These are phyloP conservation scores for Leptobrachium ailaonicum DNA, from an alignment of 2,113 vertebrate species.

Conservation along the genomic window DNA sequence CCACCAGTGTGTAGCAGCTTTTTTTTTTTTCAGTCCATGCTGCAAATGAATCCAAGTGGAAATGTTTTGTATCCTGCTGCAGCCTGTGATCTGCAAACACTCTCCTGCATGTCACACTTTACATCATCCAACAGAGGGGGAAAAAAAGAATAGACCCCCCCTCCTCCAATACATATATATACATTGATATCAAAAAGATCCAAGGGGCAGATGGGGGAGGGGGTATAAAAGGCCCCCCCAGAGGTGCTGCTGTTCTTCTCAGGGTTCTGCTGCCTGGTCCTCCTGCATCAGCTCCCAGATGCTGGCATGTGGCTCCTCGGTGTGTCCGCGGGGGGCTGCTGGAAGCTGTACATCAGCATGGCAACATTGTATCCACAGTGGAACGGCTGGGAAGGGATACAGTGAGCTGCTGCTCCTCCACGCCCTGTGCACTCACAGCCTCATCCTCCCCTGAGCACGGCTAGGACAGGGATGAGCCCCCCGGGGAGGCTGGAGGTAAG, in stretches of 20 bases:
- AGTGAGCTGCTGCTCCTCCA: not conserved
- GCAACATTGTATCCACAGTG: conserved; percentile 23
- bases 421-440: conserved; percentile 29
- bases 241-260: not conserved
- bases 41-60: conserved; percentile 12
- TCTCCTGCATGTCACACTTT: conserved; percentile 30
- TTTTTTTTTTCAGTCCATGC: conserved; percentile 8
- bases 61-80: not conserved
- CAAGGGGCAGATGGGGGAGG: not conserved
- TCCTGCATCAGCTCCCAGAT: not conserved
- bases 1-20: not conserved
- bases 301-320: not conserved
- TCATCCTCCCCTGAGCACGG: conserved; percentile 9
- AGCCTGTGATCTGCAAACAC: not conserved
- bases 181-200: not conserved
- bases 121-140: not conserved
- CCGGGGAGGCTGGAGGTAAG: not conserved
- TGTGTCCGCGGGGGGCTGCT: not conserved
- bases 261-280: not conserved
- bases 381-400: conserved; percentile 11
- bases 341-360: conserved; percentile 37
- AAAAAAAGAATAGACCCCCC: not conserved
- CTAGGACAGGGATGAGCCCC: not conserved
- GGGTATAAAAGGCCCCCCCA: not conserved
- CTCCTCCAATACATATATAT: not conserved